A percentile compares a stretch with the other conserved stretches of the same genome.
Conservation (phyloP, 2,797 vertebrate genomes). For the Danio kyathit region DNA sequence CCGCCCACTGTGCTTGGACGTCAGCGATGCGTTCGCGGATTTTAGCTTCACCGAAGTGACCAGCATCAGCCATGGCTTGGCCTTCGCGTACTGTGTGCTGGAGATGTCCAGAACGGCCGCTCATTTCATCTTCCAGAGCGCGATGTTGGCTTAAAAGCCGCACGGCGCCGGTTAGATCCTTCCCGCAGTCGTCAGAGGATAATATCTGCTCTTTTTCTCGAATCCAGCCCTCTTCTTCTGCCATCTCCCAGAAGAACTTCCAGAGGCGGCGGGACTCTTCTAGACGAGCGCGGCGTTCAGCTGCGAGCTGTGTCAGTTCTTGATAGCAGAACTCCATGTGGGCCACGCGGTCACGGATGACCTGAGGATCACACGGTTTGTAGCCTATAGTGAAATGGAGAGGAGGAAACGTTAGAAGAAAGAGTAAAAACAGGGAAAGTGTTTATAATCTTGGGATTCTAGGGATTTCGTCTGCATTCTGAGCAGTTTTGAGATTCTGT, state of each 20-base stretch:
- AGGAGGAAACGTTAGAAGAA: background rate
- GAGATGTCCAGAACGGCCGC: conserved; percentile 88
- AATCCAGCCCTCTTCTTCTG: conserved; percentile 98
- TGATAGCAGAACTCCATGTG: conserved; percentile 99
- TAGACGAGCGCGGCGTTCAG: conserved; percentile 89
- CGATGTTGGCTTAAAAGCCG: conserved; percentile 95
- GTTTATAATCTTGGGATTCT: too few species aligned
- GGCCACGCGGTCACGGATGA: conserved; percentile 92
- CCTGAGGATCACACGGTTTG: conserved; percentile 96
- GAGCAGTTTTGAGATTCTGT: too few species aligned
- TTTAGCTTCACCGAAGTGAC: conserved; percentile 95
- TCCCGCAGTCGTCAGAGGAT: conserved; percentile 93
- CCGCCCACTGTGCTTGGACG: conserved; percentile 93
- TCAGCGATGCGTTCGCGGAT: conserved; percentile 90
- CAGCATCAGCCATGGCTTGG: conserved; percentile 89
- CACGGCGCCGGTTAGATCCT: conserved; percentile 92
- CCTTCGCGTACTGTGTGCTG: conserved; percentile 94
- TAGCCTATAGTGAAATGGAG: conserved; percentile 82
- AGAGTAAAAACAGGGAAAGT: background rate
- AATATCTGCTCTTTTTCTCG: conserved; percentile 97
- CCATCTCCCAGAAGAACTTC: conserved; percentile 99
- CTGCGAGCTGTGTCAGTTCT: conserved; percentile 92
- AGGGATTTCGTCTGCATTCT: too few species aligned
- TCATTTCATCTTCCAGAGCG: conserved; percentile 96
- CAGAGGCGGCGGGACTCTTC: conserved; percentile 97